phyloP scores from a whole-genome alignment of 2,797 vertebrate genomes.

The Dicrostonyx torquatus region DNA sequence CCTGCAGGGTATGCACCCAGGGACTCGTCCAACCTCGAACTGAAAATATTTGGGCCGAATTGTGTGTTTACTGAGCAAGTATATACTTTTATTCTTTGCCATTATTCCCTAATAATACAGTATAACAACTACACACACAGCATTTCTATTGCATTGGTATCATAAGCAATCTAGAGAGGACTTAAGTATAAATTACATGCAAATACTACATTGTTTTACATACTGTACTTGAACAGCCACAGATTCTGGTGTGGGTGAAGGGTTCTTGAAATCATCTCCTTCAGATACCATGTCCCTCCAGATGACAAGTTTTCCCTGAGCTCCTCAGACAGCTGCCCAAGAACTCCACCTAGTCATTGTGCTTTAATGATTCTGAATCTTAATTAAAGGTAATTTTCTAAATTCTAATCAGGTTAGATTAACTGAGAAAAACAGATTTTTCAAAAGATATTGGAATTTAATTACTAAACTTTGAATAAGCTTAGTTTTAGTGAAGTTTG shows the following conservation, averaged over 20 bases:
- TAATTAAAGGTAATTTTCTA: constrained; percentile 51
- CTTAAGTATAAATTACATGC: neutral
- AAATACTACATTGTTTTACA: neutral
- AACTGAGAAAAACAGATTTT: constrained; percentile 38
- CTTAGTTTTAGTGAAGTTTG: constrained; percentile 24
- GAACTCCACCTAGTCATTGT: neutral
- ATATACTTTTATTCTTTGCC: neutral
- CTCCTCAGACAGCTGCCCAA: constrained; percentile 15
- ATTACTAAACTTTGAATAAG: constrained; percentile 52
- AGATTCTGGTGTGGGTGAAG: neutral
- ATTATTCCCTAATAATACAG: neutral
- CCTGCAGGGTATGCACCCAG: neutral
- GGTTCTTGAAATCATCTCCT: neutral
- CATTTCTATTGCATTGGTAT: neutral
- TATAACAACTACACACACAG: neutral
- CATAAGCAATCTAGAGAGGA: neutral
- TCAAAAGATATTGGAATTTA: constrained; percentile 28
- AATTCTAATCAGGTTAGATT: constrained; percentile 38
- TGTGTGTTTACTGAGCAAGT: neutral
- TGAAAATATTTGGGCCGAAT: neutral
- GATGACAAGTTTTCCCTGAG: neutral
- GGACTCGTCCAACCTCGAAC: neutral
- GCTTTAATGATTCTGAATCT: constrained; percentile 53
- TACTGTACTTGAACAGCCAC: neutral
- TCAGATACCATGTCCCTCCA: neutral